These are phyloP conservation scores for Anguilla anguilla DNA, from an alignment of 2,797 vertebrate species.

Conservation along the genomic window DNA sequence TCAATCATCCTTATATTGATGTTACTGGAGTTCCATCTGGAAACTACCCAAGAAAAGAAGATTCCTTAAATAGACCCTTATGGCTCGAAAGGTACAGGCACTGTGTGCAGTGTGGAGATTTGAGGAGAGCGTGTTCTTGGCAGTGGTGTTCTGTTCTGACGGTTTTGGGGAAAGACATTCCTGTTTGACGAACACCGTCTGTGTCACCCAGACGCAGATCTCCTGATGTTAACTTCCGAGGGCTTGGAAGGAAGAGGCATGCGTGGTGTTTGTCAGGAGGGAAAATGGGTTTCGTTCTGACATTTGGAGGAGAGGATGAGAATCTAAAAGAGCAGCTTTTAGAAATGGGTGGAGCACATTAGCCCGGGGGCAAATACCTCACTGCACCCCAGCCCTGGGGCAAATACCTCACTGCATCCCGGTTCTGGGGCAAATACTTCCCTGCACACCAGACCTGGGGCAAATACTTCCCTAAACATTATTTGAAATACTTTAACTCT, in stretches of 20 bases:
- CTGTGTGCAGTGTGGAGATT: background rate
- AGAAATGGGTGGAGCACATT: background rate
- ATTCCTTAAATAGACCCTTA: background rate
- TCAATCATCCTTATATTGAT: background rate
- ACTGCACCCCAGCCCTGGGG: background rate
- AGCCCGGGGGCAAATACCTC: background rate
- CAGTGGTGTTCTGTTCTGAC: background rate
- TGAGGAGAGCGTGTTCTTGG: background rate
- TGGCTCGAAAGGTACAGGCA: background rate
- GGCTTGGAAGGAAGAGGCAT: background rate
- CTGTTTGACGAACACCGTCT: background rate
- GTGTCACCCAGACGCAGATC: background rate
- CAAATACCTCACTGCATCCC: no score
- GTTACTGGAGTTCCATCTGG: background rate
- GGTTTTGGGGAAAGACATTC: background rate
- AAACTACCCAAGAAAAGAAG: background rate
- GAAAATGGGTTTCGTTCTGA: background rate
- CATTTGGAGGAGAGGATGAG: background rate
- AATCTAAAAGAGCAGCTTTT: background rate
- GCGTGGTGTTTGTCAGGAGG: background rate
- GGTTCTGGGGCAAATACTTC: no score
- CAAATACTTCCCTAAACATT: no score
- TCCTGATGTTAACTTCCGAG: background rate
- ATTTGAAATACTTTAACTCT: no score
- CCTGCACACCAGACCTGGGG: no score